These are phyloP conservation scores for Camponotus vicinus DNA, from an alignment of 1,140 invertebrate species.

Conservation along the genomic window DNA sequence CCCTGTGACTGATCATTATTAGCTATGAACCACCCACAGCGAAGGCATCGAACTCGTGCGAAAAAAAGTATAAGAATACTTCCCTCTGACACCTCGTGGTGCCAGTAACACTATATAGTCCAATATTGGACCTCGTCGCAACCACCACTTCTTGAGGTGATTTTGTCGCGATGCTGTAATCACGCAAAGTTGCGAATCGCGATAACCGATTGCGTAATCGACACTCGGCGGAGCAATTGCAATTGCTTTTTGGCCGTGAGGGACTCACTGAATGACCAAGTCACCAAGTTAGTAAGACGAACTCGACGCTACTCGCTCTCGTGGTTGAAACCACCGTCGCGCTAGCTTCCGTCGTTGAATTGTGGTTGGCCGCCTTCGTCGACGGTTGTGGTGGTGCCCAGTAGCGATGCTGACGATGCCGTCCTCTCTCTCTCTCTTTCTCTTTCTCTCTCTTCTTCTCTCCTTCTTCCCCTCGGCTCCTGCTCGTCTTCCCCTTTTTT, in stretches of 20 bases:
- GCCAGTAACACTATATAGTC: not conserved
- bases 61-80: not conserved
- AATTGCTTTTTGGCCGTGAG: constrained; percentile 12
- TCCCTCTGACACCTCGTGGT: too few relatives aligned
- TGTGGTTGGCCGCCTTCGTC: constrained; percentile 22
- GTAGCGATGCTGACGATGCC: constrained; percentile 40
- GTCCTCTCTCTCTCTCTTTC: constrained; percentile 8
- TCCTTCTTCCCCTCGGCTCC: constrained; percentile 38
- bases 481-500: constrained; percentile 61
- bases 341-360: constrained; percentile 34
- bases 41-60: not conserved
- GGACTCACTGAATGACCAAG: constrained; percentile 79
- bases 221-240: not conserved
- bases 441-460: constrained; percentile 20
- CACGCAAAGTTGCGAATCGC: not conserved
- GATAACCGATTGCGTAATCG: constrained; percentile 13
- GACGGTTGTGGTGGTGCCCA: constrained; percentile 49
- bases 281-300: constrained; percentile 74
- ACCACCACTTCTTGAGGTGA: not conserved
- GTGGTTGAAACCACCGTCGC: constrained; percentile 6
- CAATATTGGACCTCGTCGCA: not conserved
- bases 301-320: constrained; percentile 22
- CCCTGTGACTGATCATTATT: not conserved
- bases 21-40: not conserved
- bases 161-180: not conserved